phyloP scores from a whole-genome alignment of 2,113 vertebrate genomes.

The Megaleporinus macrocephalus region DNA sequence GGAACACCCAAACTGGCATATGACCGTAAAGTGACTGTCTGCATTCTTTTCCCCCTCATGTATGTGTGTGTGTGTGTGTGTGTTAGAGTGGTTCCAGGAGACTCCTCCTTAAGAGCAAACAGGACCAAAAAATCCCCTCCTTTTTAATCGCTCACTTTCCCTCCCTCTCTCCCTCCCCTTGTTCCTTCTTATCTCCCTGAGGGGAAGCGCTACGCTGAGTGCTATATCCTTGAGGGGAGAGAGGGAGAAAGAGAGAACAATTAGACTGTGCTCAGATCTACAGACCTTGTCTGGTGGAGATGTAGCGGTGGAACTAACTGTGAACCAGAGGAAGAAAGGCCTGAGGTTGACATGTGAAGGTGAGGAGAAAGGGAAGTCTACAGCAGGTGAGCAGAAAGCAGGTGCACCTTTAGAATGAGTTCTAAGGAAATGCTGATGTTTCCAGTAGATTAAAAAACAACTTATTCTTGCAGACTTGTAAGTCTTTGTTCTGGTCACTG shows the following conservation, averaged over 20 bases:
- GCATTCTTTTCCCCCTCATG: not conserved
- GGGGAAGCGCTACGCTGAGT: not conserved
- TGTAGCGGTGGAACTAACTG: not conserved
- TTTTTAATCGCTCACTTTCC: slow-evolving; percentile 31
- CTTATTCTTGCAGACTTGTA: not conserved
- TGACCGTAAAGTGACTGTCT: not conserved
- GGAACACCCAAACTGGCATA: too few relatives aligned
- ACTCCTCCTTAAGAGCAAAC: slow-evolving; percentile 60
- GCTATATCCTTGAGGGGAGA: slow-evolving; percentile 2
- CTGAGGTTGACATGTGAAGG: not conserved
- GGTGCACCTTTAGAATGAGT: too few relatives aligned
- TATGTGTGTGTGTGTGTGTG: slow-evolving; percentile 8
- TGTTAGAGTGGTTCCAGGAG: not conserved
- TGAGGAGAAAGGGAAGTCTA: not conserved
- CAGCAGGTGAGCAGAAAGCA: slow-evolving; percentile 28
- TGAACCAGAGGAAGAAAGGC: not conserved
- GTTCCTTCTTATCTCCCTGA: not conserved
- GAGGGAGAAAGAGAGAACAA: not conserved
- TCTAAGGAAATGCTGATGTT: too few relatives aligned
- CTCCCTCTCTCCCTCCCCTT: not conserved
- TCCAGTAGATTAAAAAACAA: not conserved
- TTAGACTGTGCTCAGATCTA: not conserved
- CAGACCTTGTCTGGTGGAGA: not conserved
- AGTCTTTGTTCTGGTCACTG: not conserved
- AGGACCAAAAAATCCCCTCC: slow-evolving; percentile 29